Base-by-base conservation (phyloP, 2,113 vertebrate genomes). In the Leuciscus idus region DNA sequence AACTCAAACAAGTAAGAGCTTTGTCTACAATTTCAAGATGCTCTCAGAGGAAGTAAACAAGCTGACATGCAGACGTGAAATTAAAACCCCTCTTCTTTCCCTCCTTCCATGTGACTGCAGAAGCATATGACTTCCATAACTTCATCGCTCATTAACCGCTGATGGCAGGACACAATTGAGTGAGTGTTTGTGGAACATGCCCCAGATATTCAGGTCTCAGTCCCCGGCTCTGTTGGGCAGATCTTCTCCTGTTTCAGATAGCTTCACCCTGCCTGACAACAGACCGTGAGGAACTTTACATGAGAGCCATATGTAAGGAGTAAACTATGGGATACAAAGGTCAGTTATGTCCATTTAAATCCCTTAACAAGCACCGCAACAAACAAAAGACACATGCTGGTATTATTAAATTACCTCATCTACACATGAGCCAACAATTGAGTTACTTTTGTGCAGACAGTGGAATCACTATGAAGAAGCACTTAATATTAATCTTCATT, bases 101-200 rank as follows among this genome's bases (percentile, higher is more conserved):
- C 66, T 61, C 66, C 72, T 75, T 77, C 72, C 89, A 88, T 85
- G 87, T 83, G 85, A 91, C 55, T 57, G 62, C 87, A 79, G 73
- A 85, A 85, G 88, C 72, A 81, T 88, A 87, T 89, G 85, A 92
- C 89, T 92, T 91, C 86, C 85, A 90, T 75, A 88, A 89, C 88
- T 86, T 84, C 78, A 62, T 84, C 84, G 81, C 87, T 89, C 84
- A 83, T 90, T 90, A 83, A 81, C 66, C 55, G 33, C 83, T 84
- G 39, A 90, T 89, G 87, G 88, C 84, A 83, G 88, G 55, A 91
- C 88, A 94, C 92, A 94, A 93, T 91, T 70, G 68, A 83, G 64
- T 80, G 83, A 91, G 92, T 93, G 92, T 95, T 92, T 93, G 88
- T 89, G 86, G 91, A 90, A 89, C 80, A 82, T 91, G 92, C 92